Percentiles rank a stretch among this genome's conserved stretches.
Conservation (phyloP, 2,797 vertebrate species). For the Tenualosa thibaudeaui region DNA sequence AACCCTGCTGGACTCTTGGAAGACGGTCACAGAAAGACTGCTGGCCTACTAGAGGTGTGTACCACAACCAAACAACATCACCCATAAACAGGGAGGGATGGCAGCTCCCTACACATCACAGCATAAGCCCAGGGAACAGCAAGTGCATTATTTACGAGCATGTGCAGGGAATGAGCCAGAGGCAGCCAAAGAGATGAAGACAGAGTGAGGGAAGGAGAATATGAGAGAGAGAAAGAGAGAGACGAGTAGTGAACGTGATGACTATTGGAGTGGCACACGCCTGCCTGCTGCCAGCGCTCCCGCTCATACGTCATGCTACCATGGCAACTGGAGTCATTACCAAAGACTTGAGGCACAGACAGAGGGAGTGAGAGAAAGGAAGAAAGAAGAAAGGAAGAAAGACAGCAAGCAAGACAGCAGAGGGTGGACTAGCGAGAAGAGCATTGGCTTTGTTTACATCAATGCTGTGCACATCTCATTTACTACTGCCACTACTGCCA, state of each 20-base stretch:
- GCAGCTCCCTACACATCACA: neutral
- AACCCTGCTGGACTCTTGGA: neutral
- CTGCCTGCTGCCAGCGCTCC: conserved; percentile 34
- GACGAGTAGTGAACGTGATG: conserved; percentile 7
- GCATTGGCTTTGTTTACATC: neutral
- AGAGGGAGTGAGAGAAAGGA: neutral
- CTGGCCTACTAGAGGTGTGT: neutral
- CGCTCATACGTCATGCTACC: conserved; percentile 55
- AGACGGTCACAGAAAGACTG: neutral
- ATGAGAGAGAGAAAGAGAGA: neutral
- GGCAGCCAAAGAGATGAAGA: neutral
- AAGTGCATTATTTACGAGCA: conserved; percentile 6
- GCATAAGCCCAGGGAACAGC: neutral
- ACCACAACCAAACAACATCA: neutral
- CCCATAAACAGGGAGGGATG: neutral
- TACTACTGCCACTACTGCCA: neutral
- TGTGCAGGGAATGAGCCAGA: neutral
- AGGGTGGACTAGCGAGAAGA: neutral
- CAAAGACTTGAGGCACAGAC: conserved; percentile 45
- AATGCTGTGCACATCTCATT: neutral
- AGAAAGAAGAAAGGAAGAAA: neutral
- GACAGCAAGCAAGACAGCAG: neutral
- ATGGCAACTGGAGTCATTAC: conserved; percentile 63
- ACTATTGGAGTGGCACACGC: conserved; percentile 33
- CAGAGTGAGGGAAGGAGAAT: neutral